Conservation (phyloP, 1,140 invertebrate genomes). For the Drosophila equinoxialis region DNA sequence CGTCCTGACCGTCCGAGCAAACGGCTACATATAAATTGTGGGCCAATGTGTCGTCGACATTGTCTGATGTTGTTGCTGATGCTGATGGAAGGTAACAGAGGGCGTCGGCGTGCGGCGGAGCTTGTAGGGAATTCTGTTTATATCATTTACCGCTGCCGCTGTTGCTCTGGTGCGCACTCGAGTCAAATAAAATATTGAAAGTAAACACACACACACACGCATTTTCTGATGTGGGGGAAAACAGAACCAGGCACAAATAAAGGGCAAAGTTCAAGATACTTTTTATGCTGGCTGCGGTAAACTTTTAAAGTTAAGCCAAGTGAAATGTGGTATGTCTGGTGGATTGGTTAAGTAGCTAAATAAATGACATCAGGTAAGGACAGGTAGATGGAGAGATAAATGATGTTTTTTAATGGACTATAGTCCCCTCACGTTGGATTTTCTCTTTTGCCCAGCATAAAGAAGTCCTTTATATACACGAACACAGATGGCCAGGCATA, state of each 20-base stretch:
- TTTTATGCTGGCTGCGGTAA: slow-evolving; percentile 22
- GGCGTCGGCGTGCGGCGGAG: not conserved
- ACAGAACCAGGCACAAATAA: slow-evolving; percentile 40
- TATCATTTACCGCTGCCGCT: slow-evolving; percentile 18
- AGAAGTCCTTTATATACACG: too few relatives aligned
- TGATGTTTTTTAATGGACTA: slow-evolving; percentile 9
- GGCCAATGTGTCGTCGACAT: slow-evolving; percentile 65
- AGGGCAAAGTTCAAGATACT: slow-evolving; percentile 44
- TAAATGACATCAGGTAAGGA: slow-evolving; percentile 25
- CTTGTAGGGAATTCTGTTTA: slow-evolving; percentile 32
- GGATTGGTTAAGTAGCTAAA: slow-evolving; percentile 33
- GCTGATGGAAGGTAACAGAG: not conserved
- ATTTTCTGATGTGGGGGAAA: slow-evolving; percentile 9
- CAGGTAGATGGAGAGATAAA: slow-evolving; percentile 19
- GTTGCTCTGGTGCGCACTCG: slow-evolving; percentile 3
- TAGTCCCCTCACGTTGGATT: not conserved
- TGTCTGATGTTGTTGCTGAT: slow-evolving; percentile 22
- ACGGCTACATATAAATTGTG: slow-evolving; percentile 42
- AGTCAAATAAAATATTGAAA: slow-evolving; percentile 20
- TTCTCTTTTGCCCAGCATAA: too few relatives aligned
- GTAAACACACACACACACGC: slow-evolving; percentile 17
- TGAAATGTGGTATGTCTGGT: slow-evolving; percentile 36
- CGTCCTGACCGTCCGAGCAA: not conserved
- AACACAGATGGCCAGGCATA: too few relatives aligned
- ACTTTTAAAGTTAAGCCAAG: slow-evolving; percentile 4